A percentile compares a stretch with the other conserved stretches of the same genome.
These are phyloP conservation scores for Hemiscyllium ocellatum DNA, from an alignment of 2,113 vertebrate genomes.

Conservation along the genomic window DNA sequence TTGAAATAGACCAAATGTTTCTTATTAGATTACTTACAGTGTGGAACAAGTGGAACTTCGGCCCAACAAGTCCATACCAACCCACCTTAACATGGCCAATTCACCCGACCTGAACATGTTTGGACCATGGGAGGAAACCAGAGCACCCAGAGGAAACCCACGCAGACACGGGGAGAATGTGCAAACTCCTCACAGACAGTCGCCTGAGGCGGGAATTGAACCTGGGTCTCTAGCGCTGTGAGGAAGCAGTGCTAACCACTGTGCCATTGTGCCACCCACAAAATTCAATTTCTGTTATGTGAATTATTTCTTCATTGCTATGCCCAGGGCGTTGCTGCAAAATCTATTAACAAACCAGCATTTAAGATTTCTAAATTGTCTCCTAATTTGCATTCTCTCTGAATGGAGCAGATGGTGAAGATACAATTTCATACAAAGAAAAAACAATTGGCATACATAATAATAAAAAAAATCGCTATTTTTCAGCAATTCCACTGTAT, in stretches of 20 bases:
- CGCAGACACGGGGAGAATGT: too few species aligned
- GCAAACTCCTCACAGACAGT: too few species aligned
- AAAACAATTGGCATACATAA: neutral
- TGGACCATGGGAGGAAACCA: too few species aligned
- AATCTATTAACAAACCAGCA: neutral
- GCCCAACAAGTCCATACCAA: too few species aligned
- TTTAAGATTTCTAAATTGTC: neutral
- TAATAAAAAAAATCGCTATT: neutral
- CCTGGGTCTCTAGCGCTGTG: too few species aligned
- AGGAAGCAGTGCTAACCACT: too few species aligned
- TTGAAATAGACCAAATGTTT: neutral
- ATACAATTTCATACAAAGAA: neutral
- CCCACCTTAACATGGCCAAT: too few species aligned
- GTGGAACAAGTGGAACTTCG: too few species aligned
- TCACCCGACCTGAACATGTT: too few species aligned
- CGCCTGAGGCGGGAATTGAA: too few species aligned
- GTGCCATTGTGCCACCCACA: too few species aligned
- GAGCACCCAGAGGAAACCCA: too few species aligned
- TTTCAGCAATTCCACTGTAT: neutral
- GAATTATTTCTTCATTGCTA: neutral
- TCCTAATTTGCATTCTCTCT: neutral
- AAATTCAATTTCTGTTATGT: neutral
- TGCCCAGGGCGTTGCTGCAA: neutral
- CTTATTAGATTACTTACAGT: neutral
- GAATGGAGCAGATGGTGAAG: neutral